Evolutionary conservation across 2,797 vertebrate genomes (phyloP).

Genomic region (Urophycis tenuis): DNA sequence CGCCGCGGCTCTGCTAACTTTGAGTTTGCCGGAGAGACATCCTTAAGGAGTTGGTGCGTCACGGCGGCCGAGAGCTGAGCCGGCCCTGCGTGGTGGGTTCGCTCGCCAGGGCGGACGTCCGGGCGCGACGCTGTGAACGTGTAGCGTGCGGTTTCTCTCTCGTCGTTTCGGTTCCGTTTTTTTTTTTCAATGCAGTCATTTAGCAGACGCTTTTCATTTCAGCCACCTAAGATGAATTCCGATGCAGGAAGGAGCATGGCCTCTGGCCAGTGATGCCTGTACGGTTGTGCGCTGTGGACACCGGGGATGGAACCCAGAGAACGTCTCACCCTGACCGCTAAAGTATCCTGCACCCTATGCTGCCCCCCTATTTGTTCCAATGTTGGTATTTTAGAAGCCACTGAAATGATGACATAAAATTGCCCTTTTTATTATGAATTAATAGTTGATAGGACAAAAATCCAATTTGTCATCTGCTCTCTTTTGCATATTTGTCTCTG

Average conservation of each 20-base stretch:
- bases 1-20: background rate
- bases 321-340: background rate
- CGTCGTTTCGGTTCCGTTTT: background rate
- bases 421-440: background rate
- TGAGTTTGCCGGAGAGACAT: background rate
- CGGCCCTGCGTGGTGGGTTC: too few relatives aligned
- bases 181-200: background rate
- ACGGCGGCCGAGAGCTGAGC: too few relatives aligned
- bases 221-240: background rate
- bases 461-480: background rate
- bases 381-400: background rate
- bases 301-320: background rate
- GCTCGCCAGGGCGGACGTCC: too few relatives aligned
- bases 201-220: background rate
- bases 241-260: background rate
- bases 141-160: too few relatives aligned
- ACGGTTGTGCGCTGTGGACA: background rate
- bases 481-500: background rate
- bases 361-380: background rate
- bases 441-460: background rate
- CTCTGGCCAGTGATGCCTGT: background rate
- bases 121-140: too few relatives aligned
- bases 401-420: background rate
- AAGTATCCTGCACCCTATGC: background rate
- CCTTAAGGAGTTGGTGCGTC: background rate